phyloP scores from a whole-genome alignment of 2,113 vertebrate species.

The Strix aluco region DNA sequence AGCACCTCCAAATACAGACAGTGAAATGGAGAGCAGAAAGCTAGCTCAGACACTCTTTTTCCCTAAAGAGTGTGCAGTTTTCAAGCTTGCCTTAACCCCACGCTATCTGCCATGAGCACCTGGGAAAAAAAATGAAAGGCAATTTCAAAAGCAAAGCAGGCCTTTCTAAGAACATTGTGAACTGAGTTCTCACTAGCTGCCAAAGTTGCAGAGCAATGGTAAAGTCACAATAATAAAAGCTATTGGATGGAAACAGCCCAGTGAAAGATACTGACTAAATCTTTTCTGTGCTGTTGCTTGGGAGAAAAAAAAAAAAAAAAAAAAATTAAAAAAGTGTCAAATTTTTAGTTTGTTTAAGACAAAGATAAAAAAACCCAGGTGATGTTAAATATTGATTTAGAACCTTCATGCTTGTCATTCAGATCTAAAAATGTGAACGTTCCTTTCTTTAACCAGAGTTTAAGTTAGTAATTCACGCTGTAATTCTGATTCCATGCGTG shows the following conservation, averaged over 20 bases:
- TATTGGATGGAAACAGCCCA: not conserved
- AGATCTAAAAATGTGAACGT: not conserved
- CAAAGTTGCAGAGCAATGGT: not conserved
- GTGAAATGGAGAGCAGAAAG: not conserved
- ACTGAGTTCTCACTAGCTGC: not conserved
- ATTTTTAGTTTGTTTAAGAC: not conserved
- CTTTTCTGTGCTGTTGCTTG: not conserved
- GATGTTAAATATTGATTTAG: not conserved
- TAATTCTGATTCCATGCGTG: not conserved
- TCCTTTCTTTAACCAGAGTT: not conserved
- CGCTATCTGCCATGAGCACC: not conserved
- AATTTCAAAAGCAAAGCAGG: not conserved
- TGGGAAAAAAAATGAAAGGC: not conserved
- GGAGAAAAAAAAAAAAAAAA: too few species aligned
- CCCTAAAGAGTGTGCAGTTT: not conserved
- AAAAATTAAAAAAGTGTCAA: not conserved
- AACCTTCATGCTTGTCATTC: not conserved
- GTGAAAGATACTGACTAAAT: not conserved
- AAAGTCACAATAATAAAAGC: not conserved
- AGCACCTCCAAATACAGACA: not conserved
- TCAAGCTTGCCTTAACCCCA: not conserved
- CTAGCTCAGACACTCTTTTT: not conserved
- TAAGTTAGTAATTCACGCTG: not conserved
- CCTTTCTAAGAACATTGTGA: not conserved
- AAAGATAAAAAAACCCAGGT: not conserved